Base-by-base conservation (phyloP, 2,797 vertebrate genomes). In the Cetoscarus ocellatus region DNA sequence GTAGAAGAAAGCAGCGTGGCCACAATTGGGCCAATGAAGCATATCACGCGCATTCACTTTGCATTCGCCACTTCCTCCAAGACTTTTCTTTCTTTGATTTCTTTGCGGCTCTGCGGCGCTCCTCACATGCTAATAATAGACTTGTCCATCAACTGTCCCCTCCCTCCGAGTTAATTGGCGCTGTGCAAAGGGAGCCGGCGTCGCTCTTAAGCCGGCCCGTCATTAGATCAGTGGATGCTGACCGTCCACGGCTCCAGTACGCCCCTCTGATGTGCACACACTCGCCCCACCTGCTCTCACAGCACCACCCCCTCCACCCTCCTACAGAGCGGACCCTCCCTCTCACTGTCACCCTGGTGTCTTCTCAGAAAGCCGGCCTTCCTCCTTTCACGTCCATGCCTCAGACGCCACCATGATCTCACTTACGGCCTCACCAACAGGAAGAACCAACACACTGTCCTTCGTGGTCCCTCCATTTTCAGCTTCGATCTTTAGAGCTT, bases 211-310 rank as follows among this genome's bases (percentile, higher is more conserved):
- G 86, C 86, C 80, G 79, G 88, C 75, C 86, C 89, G 36, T 94
- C 93, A 94, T 95, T 93, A 94, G 94, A 94, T 95, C 94, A 93
- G 86, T 94, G 84, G 84, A 88, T 87, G 82, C 87, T 88, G 90
- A 83, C 85, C 84, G 66, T 86, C 79, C 70, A 73, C 81, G 0
- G 65, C 81, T 78, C 73, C 55, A 71, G 79, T 59, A 76, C 83
- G 77, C 69, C 51, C 80, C 78, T 83, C 74, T 81, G 83, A 76
- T 87, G 73, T 73, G 68, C 81, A 70, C 84, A 83, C 85, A 66
- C 78, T 73, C 80, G 2, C 70, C 79, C 88, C 91, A 93, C 91
- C 90, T 92, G 91, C 91, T 91, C 80, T 75, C 75, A n/a, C 82
- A 75, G 82, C 84, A 76, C 36, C 17, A 56, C 1, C 49, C 14